Percentiles rank a stretch among this genome's conserved stretches.
Conservation (phyloP, 2,113 vertebrate species). For the Sisor rabdophorus region DNA sequence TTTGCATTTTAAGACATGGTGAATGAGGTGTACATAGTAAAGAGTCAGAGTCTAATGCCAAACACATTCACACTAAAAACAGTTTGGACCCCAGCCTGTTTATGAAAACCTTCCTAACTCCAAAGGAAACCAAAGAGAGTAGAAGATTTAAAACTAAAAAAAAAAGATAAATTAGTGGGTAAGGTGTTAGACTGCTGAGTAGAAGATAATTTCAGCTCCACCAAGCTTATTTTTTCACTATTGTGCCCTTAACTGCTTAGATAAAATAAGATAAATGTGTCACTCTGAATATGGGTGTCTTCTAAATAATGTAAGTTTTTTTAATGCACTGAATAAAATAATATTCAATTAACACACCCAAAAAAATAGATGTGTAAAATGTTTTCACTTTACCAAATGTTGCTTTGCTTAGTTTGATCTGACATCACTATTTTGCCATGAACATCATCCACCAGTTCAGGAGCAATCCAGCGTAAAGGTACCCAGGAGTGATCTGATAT, state of each 20-base stretch:
- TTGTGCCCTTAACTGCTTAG: no score
- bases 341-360: not conserved
- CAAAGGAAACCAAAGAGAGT: not conserved
- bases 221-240: no score
- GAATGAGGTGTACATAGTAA: not conserved
- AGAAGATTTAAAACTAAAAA: not conserved
- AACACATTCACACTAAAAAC: no score
- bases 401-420: constrained; percentile 89
- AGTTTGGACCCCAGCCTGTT: no score
- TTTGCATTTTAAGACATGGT: not conserved
- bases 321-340: not conserved
- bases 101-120: no score
- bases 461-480: constrained; percentile 93
- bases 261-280: no score
- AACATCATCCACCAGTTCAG: constrained; percentile 91
- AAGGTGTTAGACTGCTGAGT: no score
- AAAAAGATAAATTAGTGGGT: not conserved
- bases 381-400: constrained; percentile 80
- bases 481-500: constrained; percentile 89
- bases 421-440: constrained; percentile 89
- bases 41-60: no score
- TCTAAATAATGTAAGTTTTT: not conserved
- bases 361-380: not conserved
- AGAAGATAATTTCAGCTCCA: no score
- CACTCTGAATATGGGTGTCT: no score